Conservation (phyloP, 2,113 vertebrate genomes). For the Glaucomys volans region DNA sequence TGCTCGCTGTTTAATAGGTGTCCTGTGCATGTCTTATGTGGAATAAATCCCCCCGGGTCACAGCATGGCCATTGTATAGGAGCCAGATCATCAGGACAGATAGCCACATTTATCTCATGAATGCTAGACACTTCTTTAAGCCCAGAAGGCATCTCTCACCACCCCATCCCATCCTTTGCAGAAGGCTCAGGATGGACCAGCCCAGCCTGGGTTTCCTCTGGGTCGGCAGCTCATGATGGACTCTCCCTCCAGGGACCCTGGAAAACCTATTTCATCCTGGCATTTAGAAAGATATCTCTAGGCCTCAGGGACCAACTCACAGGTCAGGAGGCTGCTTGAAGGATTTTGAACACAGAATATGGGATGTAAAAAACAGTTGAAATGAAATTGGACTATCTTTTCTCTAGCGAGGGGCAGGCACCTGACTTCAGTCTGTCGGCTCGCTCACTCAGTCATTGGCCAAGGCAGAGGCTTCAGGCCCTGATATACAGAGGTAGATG, state of each 20-base stretch:
- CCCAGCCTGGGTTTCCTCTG: not conserved
- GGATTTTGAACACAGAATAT: slow-evolving; percentile 27
- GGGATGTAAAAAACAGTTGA: slow-evolving; percentile 10
- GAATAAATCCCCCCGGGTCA: not conserved
- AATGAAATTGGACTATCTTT: slow-evolving; percentile 10
- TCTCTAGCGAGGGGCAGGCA: not conserved
- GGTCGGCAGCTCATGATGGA: not conserved
- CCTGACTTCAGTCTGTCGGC: not conserved
- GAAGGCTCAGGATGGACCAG: not conserved
- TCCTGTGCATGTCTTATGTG: not conserved
- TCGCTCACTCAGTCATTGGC: not conserved
- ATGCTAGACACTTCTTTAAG: not conserved
- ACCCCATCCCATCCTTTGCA: not conserved
- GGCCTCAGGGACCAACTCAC: not conserved
- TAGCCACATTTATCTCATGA: not conserved
- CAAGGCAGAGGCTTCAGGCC: not conserved
- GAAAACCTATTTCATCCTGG: slow-evolving; percentile 60
- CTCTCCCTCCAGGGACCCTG: slow-evolving; percentile 19
- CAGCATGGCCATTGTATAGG: not conserved
- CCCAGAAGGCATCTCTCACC: not conserved
- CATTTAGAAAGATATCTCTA: slow-evolving; percentile 59
- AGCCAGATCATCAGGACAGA: not conserved
- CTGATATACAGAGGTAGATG: not conserved
- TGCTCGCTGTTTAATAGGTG: not conserved
- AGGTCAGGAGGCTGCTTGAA: slow-evolving; percentile 36